These are phyloP conservation scores for Hermaeophaga mercurialis DNA, from an alignment of 2,888 invertebrate genomes.

Conservation along the genomic window DNA sequence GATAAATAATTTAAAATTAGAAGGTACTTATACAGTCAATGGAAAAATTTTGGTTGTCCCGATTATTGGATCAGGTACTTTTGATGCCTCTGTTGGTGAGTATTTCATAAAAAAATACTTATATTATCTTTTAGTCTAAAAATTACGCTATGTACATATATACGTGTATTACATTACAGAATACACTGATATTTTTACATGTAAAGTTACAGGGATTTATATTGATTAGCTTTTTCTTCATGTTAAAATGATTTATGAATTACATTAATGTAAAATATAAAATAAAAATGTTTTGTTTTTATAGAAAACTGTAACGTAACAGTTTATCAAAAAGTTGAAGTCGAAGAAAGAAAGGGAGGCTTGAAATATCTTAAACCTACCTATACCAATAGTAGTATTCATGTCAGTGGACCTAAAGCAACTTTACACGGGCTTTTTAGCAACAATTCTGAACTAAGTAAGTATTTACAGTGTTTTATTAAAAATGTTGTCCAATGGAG, in stretches of 20 bases:
- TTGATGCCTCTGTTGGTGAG: conserved; percentile 44
- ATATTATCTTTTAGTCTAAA: no score
- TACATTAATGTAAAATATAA: no score
- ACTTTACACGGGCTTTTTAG: conserved; percentile 46
- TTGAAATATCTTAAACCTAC: conserved; percentile 38
- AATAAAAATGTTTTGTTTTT: conserved; percentile 18
- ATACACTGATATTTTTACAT: no score
- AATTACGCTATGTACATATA: no score
- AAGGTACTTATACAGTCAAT: conserved; percentile 46
- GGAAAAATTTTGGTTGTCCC: conserved; percentile 50
- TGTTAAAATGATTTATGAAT: no score
- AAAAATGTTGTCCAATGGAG: no score
- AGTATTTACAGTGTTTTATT: background rate
- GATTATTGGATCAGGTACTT: conserved; percentile 44
- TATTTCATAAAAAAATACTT: background rate
- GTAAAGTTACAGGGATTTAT: no score
- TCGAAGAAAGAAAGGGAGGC: conserved; percentile 37
- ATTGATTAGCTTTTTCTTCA: no score
- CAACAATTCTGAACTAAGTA: conserved; percentile 44
- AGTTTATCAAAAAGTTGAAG: conserved; percentile 42
- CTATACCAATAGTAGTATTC: conserved; percentile 41
- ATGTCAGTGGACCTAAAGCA: conserved; percentile 42
- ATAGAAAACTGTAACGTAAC: conserved; percentile 38
- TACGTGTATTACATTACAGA: no score
- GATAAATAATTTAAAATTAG: conserved; percentile 39